These are phyloP conservation scores for Peucedramus taeniatus DNA, from an alignment of 2,113 vertebrate genomes.

Conservation along the genomic window DNA sequence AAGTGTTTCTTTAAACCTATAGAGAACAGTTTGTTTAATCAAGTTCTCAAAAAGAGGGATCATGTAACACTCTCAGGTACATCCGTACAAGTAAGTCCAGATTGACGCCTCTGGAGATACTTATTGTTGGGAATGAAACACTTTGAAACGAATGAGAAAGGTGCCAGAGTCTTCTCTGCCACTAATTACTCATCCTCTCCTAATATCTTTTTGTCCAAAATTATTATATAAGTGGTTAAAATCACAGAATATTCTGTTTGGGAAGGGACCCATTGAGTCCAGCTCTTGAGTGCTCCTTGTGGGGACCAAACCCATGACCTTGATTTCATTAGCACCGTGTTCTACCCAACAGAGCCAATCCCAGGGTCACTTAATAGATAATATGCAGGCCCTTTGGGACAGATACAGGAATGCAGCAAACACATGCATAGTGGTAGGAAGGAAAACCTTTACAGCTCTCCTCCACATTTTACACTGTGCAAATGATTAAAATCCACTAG, in stretches of 20 bases:
- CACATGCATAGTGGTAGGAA: neutral
- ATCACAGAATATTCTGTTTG: neutral
- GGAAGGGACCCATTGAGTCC: neutral
- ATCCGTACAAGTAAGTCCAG: neutral
- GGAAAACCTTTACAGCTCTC: neutral
- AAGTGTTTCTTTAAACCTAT: neutral
- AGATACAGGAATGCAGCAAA: neutral
- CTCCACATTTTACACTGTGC: neutral
- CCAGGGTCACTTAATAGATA: neutral
- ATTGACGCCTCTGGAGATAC: neutral
- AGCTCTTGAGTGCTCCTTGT: fast-evolving
- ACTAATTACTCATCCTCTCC: neutral
- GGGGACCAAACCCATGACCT: fast-evolving
- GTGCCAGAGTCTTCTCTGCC: neutral
- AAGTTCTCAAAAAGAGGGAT: neutral
- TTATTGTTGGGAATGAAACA: neutral
- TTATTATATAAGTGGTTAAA: neutral
- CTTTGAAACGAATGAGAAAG: neutral
- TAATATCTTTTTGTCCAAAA: neutral
- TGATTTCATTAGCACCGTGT: neutral
- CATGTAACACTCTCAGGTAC: neutral
- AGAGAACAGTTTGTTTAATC: neutral
- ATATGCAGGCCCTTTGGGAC: neutral
- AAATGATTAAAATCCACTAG: neutral
- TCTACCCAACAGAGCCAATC: neutral